Percentiles rank a stretch among this genome's conserved stretches.
phyloP scores from a whole-genome alignment of 2,797 vertebrate species.

The Erpetoichthys calabaricus region DNA sequence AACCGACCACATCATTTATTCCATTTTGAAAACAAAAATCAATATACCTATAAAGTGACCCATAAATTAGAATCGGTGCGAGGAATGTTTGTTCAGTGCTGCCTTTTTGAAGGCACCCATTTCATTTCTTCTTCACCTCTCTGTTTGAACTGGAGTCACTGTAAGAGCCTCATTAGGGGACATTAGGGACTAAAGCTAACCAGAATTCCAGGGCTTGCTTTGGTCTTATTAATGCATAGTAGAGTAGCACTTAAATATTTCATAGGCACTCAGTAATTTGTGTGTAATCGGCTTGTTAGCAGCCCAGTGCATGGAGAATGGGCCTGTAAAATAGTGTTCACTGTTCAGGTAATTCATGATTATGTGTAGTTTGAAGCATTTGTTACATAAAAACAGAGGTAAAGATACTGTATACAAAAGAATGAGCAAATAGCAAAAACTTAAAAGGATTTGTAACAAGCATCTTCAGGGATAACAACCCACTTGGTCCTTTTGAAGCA shows the following conservation, averaged over 20 bases:
- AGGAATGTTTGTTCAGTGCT: conserved; percentile 73
- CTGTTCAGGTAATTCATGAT: conserved; percentile 66
- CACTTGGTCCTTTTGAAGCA: conserved; percentile 85
- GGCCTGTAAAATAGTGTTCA: conserved; percentile 68
- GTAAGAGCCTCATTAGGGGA: conserved; percentile 78
- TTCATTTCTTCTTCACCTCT: conserved; percentile 73
- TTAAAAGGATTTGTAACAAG: conserved; percentile 81
- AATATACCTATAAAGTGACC: conserved; percentile 80
- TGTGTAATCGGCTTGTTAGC: conserved; percentile 89
- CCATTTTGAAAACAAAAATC: conserved; percentile 84
- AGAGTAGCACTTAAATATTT: conserved; percentile 95
- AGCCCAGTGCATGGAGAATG: conserved; percentile 65
- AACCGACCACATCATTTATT: conserved; percentile 69
- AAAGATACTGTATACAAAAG: conserved; percentile 4
- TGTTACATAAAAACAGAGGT: conserved; percentile 41
- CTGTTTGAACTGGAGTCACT: conserved; percentile 80
- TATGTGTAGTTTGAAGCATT: conserved; percentile 52
- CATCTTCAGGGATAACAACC: conserved; percentile 80
- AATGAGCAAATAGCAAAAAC: conserved; percentile 51
- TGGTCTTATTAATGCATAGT: conserved; percentile 91
- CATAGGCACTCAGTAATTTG: conserved; percentile 89
- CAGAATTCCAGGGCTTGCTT: conserved; percentile 70
- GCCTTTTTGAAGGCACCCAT: conserved; percentile 65
- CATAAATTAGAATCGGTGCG: conserved; percentile 73
- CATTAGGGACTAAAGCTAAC: conserved; percentile 73